Evolutionary conservation across 2,797 vertebrate genomes (phyloP).

Genomic region (Falco naumanni): DNA sequence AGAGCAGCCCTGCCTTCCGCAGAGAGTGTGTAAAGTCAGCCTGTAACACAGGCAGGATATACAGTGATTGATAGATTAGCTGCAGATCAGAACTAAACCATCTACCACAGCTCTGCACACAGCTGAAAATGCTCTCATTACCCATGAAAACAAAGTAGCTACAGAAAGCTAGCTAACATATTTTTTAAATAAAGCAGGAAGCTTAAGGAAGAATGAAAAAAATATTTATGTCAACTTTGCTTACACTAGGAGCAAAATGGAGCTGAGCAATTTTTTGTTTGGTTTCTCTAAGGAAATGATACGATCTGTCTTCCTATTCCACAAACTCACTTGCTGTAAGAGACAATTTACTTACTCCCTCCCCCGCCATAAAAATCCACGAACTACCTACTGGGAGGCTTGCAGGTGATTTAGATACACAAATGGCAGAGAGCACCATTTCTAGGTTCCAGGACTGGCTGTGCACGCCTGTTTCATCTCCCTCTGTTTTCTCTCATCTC

Average conservation of each 20-base stretch:
- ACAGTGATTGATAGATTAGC: neutral
- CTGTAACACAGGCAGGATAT: neutral
- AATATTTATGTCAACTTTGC: neutral
- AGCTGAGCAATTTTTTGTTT: neutral
- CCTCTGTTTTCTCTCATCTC: slow-evolving; percentile 83
- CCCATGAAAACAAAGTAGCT: neutral
- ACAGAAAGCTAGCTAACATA: neutral
- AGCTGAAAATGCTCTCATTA: neutral
- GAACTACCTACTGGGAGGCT: neutral
- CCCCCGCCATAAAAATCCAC: neutral
- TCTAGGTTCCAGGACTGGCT: slow-evolving; percentile 26
- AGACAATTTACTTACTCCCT: neutral
- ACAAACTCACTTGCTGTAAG: neutral
- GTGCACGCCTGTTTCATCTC: slow-evolving; percentile 63
- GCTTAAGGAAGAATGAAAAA: neutral
- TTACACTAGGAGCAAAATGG: neutral
- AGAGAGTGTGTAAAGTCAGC: neutral
- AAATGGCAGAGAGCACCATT: neutral
- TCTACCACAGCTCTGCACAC: neutral
- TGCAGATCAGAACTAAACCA: neutral
- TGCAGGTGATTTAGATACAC: slow-evolving; percentile 41
- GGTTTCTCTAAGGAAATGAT: neutral
- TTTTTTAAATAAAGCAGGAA: neutral
- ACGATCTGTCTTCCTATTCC: neutral
- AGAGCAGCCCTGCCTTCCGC: neutral